Conservation (phyloP, 2,113 vertebrate genomes). For the Neogobius melanostomus region DNA sequence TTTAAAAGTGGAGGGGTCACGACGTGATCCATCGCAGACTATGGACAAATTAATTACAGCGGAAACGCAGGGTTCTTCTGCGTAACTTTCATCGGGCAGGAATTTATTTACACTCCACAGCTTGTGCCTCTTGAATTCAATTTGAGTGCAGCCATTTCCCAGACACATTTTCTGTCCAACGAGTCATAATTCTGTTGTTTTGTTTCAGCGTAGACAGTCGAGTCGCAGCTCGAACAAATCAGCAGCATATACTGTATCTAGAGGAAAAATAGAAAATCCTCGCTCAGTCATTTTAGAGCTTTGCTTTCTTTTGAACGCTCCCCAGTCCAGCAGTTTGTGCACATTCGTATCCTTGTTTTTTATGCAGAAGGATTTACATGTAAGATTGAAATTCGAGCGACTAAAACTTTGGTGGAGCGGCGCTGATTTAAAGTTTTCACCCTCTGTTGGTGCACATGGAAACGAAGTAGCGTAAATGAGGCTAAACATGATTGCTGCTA, state of each 20-base stretch:
- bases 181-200: conserved; percentile 40
- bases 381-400: too few species aligned
- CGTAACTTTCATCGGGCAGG: conserved; percentile 34
- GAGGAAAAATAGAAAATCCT: conserved; percentile 3
- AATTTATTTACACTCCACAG: conserved; percentile 63
- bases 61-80: conserved; percentile 20
- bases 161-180: conserved; percentile 21
- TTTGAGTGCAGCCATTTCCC: conserved; percentile 42
- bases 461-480: too few species aligned
- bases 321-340: background rate
- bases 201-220: conserved; percentile 25
- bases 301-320: background rate
- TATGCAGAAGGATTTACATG: background rate
- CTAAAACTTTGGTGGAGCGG: too few species aligned
- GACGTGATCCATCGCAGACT: conserved; percentile 19
- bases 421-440: too few species aligned
- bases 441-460: too few species aligned
- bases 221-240: conserved; percentile 4
- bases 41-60: conserved; percentile 31
- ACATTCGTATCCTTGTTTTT: background rate
- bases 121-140: conserved; percentile 50
- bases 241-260: background rate
- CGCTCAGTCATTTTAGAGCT: background rate
- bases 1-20: conserved; percentile 32
- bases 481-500: too few species aligned